phyloP scores from a whole-genome alignment of 2,113 vertebrate species.

The Oceanites oceanicus region DNA sequence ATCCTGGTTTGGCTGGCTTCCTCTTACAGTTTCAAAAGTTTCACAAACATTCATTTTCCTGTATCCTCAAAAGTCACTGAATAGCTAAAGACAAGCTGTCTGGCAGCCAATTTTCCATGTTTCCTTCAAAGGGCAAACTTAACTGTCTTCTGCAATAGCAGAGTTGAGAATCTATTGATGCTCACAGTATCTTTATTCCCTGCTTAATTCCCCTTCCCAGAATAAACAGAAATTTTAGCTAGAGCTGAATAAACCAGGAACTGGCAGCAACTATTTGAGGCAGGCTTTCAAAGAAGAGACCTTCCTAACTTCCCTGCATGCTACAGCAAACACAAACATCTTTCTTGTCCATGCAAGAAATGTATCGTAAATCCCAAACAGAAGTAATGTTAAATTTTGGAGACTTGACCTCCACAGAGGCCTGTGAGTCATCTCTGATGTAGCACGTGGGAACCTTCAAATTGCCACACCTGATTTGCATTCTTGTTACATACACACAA shows the following conservation, averaged over 20 bases:
- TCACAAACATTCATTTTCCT: background rate
- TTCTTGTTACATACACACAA: conserved; percentile 76
- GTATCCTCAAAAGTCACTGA: background rate
- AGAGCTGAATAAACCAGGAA: background rate
- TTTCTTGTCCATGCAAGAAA: background rate
- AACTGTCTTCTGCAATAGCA: background rate
- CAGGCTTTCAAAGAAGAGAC: background rate
- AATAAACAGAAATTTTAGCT: conserved; percentile 3
- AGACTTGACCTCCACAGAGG: background rate
- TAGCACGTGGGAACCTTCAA: conserved; percentile 71
- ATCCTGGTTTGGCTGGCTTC: background rate
- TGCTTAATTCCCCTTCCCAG: background rate
- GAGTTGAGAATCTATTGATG: background rate
- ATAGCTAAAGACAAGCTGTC: background rate
- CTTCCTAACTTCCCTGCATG: background rate
- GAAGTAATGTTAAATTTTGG: background rate
- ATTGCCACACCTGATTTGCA: conserved; percentile 81
- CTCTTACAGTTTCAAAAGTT: background rate
- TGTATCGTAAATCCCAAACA: background rate
- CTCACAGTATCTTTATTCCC: background rate
- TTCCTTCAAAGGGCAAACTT: background rate
- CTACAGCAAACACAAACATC: background rate
- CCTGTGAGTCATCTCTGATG: conserved; percentile 57
- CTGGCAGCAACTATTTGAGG: background rate
- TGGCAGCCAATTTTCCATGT: background rate